Conservation (phyloP, 92 coral and sea anemone species). For the Zoanthus sansibaricus region DNA sequence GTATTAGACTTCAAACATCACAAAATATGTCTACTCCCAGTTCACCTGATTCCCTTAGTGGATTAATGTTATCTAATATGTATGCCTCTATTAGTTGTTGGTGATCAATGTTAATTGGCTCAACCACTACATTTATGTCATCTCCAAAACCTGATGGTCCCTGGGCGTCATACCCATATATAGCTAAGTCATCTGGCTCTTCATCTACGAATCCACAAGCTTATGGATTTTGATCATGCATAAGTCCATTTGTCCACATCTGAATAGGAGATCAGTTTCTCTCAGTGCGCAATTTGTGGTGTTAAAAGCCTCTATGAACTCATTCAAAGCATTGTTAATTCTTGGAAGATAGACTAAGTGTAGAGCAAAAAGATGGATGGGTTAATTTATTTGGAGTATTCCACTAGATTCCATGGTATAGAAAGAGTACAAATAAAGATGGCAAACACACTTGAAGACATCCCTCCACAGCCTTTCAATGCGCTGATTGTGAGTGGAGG, state of each 20-base stretch:
- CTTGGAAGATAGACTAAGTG: neutral
- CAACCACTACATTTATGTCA: neutral
- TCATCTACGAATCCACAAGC: neutral
- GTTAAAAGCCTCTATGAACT: neutral
- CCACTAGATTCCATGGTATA: conserved; percentile 39
- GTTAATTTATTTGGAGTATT: conserved; percentile 9
- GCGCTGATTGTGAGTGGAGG: neutral
- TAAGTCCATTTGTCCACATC: neutral
- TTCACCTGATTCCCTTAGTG: neutral
- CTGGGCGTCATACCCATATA: neutral
- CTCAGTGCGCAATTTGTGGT: neutral
- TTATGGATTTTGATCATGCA: neutral
- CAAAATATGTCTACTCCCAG: neutral
- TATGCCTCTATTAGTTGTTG: too few relatives aligned
- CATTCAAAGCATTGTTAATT: neutral
- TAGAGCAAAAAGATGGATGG: neutral
- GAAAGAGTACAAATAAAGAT: conserved; percentile 34
- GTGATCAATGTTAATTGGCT: neutral
- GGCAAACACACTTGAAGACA: conserved; percentile 43
- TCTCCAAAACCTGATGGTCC: neutral
- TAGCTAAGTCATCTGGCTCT: neutral
- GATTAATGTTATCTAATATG: too few relatives aligned
- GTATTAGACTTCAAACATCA: neutral
- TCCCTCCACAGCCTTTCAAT: conserved; percentile 50
- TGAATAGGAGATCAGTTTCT: neutral